Base-by-base conservation (phyloP, 2,888 invertebrate species). In the Sclerodermus sp. region DNA sequence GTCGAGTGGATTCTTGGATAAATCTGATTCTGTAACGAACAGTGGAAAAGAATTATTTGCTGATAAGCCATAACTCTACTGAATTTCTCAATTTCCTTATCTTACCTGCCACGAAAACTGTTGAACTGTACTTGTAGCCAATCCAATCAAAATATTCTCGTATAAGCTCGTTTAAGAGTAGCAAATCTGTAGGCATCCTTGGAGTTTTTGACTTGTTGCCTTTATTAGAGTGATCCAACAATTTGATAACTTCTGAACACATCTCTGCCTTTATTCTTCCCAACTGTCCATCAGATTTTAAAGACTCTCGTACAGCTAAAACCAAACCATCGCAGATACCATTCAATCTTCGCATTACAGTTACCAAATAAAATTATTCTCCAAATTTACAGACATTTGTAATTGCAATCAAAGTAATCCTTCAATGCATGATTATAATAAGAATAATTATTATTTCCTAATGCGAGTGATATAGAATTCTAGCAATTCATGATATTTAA, bases 121-220 rank as follows among this genome's bases (percentile, higher is more conserved):
- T 82, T 0, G 82, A 80, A 0, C 86, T 84, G 59, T 87, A 87
- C 18, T 85, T 78, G 61, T 87, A 88, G 0, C 87, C 88, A 61
- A 87, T 87, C 88, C 88, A 88, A 58, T 84, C 82, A 2, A 88
- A 73, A 67, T 88, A 88, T 68, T 88, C 88, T 50, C 84, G 76
- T 4, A 88, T 81, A 0, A 88, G 77, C 67, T 87, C 86, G 62
- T 88, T 88, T 38, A 87, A 78, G 1, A 88, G 73, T 32, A 82
- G 36, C 18, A 77, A 61, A 51, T 77, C 67, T 13, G 68, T 67
- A 12, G 76, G 66, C 15, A 64, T 60, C 30, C 69, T 69, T 8
- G 70, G 66, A 31, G 53, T 54, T 40, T 66, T 69, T 5, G 52
- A 51, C 51, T 53, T 65, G 39, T 48, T 62, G 29, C 66, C 64